Evolutionary conservation across 2,113 vertebrate species (phyloP).

Genomic region (Podarcis muralis): DNA sequence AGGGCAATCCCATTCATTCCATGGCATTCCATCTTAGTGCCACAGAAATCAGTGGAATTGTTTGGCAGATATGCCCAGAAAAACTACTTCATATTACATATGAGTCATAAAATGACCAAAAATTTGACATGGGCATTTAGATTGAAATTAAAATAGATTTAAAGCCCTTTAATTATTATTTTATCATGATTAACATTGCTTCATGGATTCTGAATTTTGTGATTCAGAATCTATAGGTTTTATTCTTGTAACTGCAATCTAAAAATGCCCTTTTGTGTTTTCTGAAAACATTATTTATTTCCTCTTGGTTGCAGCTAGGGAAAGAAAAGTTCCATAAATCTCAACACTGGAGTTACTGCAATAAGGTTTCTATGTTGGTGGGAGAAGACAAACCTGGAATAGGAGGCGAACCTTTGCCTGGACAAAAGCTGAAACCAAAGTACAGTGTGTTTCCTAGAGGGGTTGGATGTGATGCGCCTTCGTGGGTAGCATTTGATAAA

Average conservation of each 20-base stretch:
- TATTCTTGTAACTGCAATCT: rapidly evolving
- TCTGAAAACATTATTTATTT: conserved; percentile 28
- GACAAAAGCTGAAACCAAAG: conserved; percentile 77
- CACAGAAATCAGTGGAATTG: neutral
- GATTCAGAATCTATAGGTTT: neutral
- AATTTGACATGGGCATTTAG: conserved; percentile 5
- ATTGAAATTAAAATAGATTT: conserved; percentile 24
- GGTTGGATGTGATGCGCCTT: conserved; percentile 68
- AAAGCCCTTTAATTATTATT: neutral
- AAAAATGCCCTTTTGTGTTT: neutral
- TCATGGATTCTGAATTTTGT: neutral
- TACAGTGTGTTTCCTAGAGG: conserved; percentile 76
- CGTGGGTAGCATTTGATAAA: conserved; percentile 92
- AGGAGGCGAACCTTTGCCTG: conserved; percentile 79
- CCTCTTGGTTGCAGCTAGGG: conserved; percentile 72
- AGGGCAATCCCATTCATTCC: neutral
- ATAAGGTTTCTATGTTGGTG: conserved; percentile 79
- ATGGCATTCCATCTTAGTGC: neutral
- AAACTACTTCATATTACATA: neutral
- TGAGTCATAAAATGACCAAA: neutral
- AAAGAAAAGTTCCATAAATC: conserved; percentile 89
- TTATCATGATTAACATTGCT: neutral
- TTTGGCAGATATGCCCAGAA: neutral
- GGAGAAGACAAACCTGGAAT: conserved; percentile 83
- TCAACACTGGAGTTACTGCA: conserved; percentile 84